Evolutionary conservation across 2,797 vertebrate species (phyloP).

Genomic region (Australoheros facetus): DNA sequence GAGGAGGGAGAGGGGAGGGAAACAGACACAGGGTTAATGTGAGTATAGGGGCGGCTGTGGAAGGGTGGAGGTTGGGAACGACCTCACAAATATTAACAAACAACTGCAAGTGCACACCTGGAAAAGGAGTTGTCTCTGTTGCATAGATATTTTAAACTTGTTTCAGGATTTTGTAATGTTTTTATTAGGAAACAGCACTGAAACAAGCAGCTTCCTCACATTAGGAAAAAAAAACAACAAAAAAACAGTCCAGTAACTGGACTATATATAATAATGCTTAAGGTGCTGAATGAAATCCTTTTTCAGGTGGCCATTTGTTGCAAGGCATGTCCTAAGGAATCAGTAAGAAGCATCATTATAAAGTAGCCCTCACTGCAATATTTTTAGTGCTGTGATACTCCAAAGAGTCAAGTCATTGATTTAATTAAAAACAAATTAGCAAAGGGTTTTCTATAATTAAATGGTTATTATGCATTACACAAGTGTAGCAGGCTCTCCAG

Average conservation of each 20-base stretch:
- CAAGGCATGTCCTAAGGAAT: conserved; percentile 35
- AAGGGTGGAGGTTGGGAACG: conserved; percentile 39
- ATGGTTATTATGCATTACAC: not conserved
- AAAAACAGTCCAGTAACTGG: not conserved
- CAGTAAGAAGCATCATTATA: conserved; percentile 5
- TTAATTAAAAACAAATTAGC: not conserved
- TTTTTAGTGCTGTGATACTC: not conserved
- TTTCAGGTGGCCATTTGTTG: conserved; percentile 55
- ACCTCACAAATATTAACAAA: conserved; percentile 38
- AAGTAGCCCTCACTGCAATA: not conserved
- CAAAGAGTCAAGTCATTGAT: not conserved
- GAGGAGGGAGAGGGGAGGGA: conserved; percentile 38
- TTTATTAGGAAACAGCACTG: not conserved
- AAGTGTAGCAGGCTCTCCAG: not conserved
- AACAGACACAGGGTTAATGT: conserved; percentile 79
- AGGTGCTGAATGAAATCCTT: conserved; percentile 11
- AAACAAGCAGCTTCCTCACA: not conserved
- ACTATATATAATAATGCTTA: not conserved
- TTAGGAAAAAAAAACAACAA: too few relatives aligned
- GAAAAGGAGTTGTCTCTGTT: conserved; percentile 26
- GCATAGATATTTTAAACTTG: not conserved
- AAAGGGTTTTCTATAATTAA: not conserved
- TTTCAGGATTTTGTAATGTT: not conserved
- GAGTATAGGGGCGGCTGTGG: conserved; percentile 63
- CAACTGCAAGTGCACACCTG: conserved; percentile 53